Conservation (phyloP, 2,888 invertebrate genomes). For the Dyspetes luteomarginatus region DNA sequence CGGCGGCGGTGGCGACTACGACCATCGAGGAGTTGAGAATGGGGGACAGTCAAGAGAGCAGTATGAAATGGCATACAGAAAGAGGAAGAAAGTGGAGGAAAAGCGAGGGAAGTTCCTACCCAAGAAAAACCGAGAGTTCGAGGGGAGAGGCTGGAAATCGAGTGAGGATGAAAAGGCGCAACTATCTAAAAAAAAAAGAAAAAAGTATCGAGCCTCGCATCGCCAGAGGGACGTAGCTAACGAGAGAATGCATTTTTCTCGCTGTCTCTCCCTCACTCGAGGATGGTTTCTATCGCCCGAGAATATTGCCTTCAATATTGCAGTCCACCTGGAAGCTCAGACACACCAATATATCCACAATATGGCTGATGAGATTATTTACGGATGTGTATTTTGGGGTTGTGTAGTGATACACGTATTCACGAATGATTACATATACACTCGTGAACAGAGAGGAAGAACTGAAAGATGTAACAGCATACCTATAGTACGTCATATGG, state of each 20-base stretch:
- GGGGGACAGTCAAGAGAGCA: constrained; percentile 3
- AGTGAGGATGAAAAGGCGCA: constrained; percentile 37
- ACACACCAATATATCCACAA: constrained; percentile 32
- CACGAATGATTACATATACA: background rate
- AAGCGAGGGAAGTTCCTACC: background rate
- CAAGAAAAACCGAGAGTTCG: constrained; percentile 7
- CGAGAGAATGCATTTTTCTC: constrained; percentile 53
- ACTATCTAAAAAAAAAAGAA: constrained; percentile 54
- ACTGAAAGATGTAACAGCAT: constrained; percentile 21
- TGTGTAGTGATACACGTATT: constrained; percentile 11
- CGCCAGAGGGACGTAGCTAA: constrained; percentile 50
- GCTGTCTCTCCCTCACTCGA: constrained; percentile 50
- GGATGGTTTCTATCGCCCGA: constrained; percentile 72
- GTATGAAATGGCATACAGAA: constrained; percentile 44
- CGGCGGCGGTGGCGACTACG: no score
- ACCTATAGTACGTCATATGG: constrained; percentile 15
- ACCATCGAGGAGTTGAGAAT: no score
- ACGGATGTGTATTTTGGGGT: background rate
- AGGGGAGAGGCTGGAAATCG: background rate
- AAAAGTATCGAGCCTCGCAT: constrained; percentile 55
- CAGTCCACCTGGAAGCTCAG: constrained; percentile 55
- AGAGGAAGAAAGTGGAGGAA: constrained; percentile 30
- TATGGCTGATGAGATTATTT: constrained; percentile 17
- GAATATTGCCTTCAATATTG: constrained; percentile 75
- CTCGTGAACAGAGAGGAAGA: background rate